These are phyloP conservation scores for Chunga burmeisteri DNA, from an alignment of 2,113 vertebrate genomes.

Conservation along the genomic window DNA sequence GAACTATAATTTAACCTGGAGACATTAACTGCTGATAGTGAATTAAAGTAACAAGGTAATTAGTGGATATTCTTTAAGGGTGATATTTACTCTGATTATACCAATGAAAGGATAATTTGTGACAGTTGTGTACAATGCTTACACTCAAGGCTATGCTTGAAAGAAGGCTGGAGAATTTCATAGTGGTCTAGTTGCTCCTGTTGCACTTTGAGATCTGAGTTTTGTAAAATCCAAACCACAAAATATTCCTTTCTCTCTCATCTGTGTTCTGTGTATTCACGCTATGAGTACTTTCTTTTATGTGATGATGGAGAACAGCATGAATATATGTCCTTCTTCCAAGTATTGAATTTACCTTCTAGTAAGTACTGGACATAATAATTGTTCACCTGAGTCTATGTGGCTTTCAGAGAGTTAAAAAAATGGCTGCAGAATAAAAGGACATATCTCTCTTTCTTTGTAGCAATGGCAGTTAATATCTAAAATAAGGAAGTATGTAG, in stretches of 20 bases:
- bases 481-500: not conserved
- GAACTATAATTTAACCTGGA: constrained; percentile 18
- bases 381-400: not conserved
- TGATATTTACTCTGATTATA: not conserved
- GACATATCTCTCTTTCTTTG: not conserved
- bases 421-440: not conserved
- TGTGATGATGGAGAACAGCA: not conserved
- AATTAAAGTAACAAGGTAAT: not conserved
- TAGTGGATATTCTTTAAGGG: not conserved
- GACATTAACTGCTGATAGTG: not conserved
- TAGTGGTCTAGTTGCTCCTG: not conserved
- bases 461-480: not conserved
- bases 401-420: not conserved
- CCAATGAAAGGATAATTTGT: not conserved
- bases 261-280: not conserved
- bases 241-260: not conserved
- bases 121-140: not conserved
- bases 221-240: not conserved
- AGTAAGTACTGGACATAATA: not conserved
- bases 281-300: not conserved
- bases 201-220: not conserved
- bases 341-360: not conserved
- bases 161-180: not conserved
- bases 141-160: not conserved
- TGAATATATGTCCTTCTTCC: not conserved